Evolutionary conservation across 2,888 invertebrate species (phyloP).

Genomic region (Pemphredon lugubris): DNA sequence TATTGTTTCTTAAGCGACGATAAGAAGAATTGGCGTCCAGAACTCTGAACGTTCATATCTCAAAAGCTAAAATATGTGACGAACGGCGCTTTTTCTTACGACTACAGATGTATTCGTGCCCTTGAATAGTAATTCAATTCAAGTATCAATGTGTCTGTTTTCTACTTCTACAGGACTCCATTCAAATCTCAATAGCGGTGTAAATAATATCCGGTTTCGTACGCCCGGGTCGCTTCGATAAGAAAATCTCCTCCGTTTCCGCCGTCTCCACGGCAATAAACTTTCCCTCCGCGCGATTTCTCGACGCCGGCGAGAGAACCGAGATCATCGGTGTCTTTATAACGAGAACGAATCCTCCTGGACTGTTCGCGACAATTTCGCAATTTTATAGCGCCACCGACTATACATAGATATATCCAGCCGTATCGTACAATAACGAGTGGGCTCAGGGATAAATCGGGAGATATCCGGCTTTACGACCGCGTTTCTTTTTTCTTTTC

Average conservation of each 20-base stretch:
- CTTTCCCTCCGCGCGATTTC: constrained; percentile 16
- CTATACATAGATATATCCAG: constrained; percentile 43
- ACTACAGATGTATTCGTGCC: too few relatives aligned
- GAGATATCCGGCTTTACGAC: constrained; percentile 48
- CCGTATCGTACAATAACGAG: constrained; percentile 23
- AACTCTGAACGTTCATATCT: too few relatives aligned
- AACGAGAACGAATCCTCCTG: constrained; percentile 17
- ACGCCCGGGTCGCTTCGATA: constrained; percentile 34
- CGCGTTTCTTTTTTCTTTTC: constrained; percentile 32
- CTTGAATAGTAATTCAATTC: too few relatives aligned
- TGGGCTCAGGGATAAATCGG: background rate
- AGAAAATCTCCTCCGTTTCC: constrained; percentile 36
- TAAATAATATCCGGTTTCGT: constrained; percentile 53
- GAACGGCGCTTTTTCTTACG: too few relatives aligned
- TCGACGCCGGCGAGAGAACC: constrained; percentile 9
- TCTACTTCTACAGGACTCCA: too few relatives aligned
- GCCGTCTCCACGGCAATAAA: constrained; percentile 36
- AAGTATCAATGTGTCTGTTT: too few relatives aligned
- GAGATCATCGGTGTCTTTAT: constrained; percentile 27
- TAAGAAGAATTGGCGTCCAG: too few relatives aligned
- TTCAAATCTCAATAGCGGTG: constrained; percentile 39
- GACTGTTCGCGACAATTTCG: constrained; percentile 36
- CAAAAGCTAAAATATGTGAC: too few relatives aligned
- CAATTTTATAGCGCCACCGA: constrained; percentile 11
- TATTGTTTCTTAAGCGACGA: too few relatives aligned